Percentiles rank a stretch among this genome's conserved stretches.
Conservation (phyloP, 2,113 vertebrate species). For the Burhinus oedicnemus region DNA sequence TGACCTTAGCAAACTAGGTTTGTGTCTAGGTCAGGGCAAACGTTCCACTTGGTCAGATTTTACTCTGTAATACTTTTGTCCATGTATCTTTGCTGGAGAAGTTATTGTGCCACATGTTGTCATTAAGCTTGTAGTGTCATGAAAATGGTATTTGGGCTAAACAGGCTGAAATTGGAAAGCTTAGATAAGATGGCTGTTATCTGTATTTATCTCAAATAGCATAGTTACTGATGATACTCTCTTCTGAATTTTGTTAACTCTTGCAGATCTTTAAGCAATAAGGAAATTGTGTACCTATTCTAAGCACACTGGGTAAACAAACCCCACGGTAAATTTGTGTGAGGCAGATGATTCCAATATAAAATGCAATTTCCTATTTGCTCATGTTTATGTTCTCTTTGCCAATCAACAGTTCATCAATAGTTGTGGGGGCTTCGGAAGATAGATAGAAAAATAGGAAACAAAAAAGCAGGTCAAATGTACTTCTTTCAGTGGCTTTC, state of each 20-base stretch:
- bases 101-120: slow-evolving; percentile 28
- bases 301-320: not conserved
- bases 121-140: slow-evolving; percentile 51
- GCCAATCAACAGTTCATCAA: not conserved
- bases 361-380: not conserved
- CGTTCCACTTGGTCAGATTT: not conserved
- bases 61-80: slow-evolving; percentile 16
- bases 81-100: slow-evolving; percentile 32
- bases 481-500: not conserved
- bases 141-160: slow-evolving; percentile 50
- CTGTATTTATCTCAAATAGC: slow-evolving; percentile 4
- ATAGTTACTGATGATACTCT: not conserved
- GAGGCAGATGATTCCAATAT: not conserved
- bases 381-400: not conserved
- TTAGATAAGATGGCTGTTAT: not conserved
- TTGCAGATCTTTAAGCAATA: slow-evolving; percentile 62
- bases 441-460: not conserved
- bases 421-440: not conserved
- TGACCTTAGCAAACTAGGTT: slow-evolving; percentile 1
- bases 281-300: not conserved
- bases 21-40: not conserved
- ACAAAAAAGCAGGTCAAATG: not conserved
- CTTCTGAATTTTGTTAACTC: slow-evolving; percentile 41
- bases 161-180: slow-evolving; percentile 32
- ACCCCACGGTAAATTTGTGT: not conserved